Conservation (phyloP, 2,797 vertebrate genomes). For the Fratercula arctica region DNA sequence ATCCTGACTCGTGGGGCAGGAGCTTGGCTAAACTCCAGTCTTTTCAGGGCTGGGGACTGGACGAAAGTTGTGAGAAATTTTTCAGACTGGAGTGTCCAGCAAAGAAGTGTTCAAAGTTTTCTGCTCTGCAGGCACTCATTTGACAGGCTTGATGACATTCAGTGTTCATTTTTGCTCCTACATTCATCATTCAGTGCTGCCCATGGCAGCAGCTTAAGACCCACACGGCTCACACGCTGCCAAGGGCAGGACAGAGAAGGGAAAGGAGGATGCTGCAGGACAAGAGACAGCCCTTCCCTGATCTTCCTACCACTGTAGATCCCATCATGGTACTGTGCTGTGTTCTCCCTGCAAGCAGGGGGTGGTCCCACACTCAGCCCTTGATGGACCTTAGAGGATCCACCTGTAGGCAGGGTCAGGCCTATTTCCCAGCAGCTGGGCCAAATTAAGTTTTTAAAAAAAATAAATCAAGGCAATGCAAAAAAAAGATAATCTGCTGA, state of each 20-base stretch:
- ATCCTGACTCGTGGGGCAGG: not conserved
- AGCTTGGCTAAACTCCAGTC: not conserved
- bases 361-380: not conserved
- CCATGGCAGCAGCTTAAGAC: not conserved
- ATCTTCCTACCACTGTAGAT: not conserved
- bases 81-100: not conserved
- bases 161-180: not conserved
- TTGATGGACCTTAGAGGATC: not conserved
- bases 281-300: not conserved
- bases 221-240: not conserved
- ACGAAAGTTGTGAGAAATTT: not conserved
- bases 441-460: not conserved
- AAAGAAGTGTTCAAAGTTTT: not conserved
- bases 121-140: not conserved
- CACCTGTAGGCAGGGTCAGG: not conserved
- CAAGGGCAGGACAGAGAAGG: not conserved
- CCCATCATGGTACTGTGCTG: not conserved
- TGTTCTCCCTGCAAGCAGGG: not conserved
- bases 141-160: not conserved
- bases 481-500: not conserved
- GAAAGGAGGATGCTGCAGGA: too few relatives aligned
- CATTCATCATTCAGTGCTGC: not conserved
- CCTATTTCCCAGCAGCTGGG: not conserved
- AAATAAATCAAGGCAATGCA: not conserved
- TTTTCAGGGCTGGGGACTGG: not conserved